Evolutionary conservation across 1,140 invertebrate genomes (phyloP).

Genomic region (Drosophila pseudoobscura): DNA sequence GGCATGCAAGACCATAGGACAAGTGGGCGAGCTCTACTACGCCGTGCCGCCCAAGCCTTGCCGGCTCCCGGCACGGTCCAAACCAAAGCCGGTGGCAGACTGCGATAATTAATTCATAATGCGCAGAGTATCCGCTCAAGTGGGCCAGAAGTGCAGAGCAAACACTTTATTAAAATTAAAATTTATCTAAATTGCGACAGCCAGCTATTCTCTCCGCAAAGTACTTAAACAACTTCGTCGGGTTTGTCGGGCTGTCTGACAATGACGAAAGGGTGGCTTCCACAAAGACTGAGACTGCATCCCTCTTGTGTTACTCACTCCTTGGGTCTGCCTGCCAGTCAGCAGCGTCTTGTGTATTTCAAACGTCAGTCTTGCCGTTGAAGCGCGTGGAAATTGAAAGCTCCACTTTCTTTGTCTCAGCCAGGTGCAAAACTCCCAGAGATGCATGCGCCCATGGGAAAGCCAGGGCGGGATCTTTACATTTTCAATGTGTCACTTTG

Average conservation of each 20-base stretch:
- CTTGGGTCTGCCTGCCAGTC: neutral
- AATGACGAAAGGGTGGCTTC: constrained; percentile 42
- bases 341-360: constrained; percentile 28
- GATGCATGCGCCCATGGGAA: constrained; percentile 4
- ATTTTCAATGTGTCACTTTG: constrained; percentile 58
- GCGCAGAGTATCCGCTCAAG: constrained; percentile 53
- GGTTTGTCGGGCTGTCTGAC: constrained; percentile 34
- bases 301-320: constrained; percentile 10
- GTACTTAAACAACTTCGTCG: constrained; percentile 60
- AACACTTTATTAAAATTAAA: constrained; percentile 81
- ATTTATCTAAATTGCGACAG: constrained; percentile 77
- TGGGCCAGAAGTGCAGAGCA: constrained; percentile 64
- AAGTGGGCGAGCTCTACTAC: constrained; percentile 25
- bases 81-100: constrained; percentile 13
- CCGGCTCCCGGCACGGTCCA: constrained; percentile 1
- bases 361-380: constrained; percentile 39
- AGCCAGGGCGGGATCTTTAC: constrained; percentile 22
- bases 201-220: constrained; percentile 73
- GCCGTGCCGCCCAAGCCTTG: constrained; percentile 8
- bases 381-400: constrained; percentile 63
- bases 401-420: constrained; percentile 37
- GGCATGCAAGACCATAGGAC: constrained; percentile 18
- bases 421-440: constrained; percentile 26
- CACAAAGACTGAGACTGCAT: constrained; percentile 22
- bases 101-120: constrained; percentile 76